Evolutionary conservation across 2,888 invertebrate genomes (phyloP), one percentile per base, ranked within the genome.

Genomic region (Heteropelma amictum): DNA sequence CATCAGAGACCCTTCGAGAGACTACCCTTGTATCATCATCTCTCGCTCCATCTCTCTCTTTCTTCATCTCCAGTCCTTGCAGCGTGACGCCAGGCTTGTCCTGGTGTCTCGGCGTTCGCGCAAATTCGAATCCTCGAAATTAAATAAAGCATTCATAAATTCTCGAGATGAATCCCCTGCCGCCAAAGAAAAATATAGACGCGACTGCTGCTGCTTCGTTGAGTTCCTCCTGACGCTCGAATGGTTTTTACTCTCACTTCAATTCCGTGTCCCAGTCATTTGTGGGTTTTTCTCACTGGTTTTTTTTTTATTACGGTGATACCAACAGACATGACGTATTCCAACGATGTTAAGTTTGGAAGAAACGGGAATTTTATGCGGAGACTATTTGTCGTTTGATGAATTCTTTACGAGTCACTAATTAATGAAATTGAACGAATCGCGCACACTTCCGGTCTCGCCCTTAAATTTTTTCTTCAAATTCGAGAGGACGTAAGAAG

Each of bases 71-170:
- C 23, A 3, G 28, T 42, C 33, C 45, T 42, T 23, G 35, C 53
- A 61, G 56, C 51, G 54, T 3, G 14, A 17, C 12, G 53, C 6
- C 33, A n/a, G n/a, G n/a, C 1, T n/a, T 19, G 35, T 35, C 30
- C 12, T 12, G 17, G 49, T 47, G 33, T 33, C 45, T 53, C 53
- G 53, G 14, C 51, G 30, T 12, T 14, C 35, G 28, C 47, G 68
- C 67, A 51, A 63, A 76, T 76, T 77, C 79, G 73, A 82, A 77
- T 51, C 78, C 76, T 75, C 58, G n/a, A 81, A 85, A 83, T 85
- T 83, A 83, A 85, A 83, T 83, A 80, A 82, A 81, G 79, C 79
- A 80, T 85, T 85, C 79, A 82, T 84, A 82, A 81, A 81, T 85
- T 82, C 78, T 49, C 64, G 51, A 17, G 58, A 69, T 64, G 60